These are phyloP conservation scores for Pocillopora verrucosa DNA, from an alignment of 64 coral and sea anemone species.

Conservation along the genomic window DNA sequence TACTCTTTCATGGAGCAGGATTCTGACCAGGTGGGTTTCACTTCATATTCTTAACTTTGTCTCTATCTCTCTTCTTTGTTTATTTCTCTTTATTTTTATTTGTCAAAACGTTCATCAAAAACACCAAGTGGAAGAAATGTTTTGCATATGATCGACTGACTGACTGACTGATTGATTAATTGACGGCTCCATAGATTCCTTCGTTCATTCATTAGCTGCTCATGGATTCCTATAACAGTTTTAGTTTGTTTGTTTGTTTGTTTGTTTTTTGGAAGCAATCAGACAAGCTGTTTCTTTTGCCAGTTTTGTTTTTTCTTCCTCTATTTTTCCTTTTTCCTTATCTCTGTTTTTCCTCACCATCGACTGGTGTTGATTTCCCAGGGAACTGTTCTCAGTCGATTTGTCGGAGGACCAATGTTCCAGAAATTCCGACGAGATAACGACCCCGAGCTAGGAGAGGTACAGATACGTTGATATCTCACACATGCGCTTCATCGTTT, in stretches of 20 bases:
- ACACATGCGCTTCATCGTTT: not conserved
- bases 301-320: not conserved
- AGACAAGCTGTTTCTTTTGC: not conserved
- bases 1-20: conserved; percentile 16
- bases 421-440: conserved; percentile 63
- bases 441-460: conserved; percentile 74
- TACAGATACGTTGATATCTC: conserved; percentile 23
- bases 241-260: too few relatives aligned
- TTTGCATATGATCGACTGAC: too few relatives aligned
- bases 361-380: conserved; percentile 40
- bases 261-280: not conserved
- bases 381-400: conserved; percentile 71
- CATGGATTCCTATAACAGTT: too few relatives aligned
- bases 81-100: not conserved
- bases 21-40: conserved; percentile 20
- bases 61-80: not conserved
- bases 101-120: not conserved
- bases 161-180: too few relatives aligned
- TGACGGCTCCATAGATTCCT: too few relatives aligned
- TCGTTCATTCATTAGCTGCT: too few relatives aligned
- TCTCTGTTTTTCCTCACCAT: conserved; percentile 4
- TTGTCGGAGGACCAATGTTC: conserved; percentile 75
- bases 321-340: not conserved
- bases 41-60: not conserved
- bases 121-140: too few relatives aligned